Evolutionary conservation across 2,113 vertebrate genomes (phyloP).

Genomic region (Oxyruncus cristatus): DNA sequence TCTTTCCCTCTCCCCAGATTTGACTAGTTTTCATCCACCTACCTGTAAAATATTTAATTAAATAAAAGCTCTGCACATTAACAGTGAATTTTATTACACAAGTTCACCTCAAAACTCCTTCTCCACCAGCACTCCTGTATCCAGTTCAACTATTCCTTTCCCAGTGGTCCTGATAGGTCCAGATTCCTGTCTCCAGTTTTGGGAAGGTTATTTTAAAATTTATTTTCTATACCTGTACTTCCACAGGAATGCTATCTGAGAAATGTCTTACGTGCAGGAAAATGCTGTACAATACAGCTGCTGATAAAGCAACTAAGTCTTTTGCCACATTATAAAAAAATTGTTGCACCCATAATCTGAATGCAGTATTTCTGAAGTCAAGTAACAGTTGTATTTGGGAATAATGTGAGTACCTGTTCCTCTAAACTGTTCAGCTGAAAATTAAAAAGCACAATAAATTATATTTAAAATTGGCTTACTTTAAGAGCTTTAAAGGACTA

Average conservation of each 20-base stretch:
- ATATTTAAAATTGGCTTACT: not conserved
- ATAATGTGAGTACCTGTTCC: not conserved
- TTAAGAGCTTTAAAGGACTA: not conserved
- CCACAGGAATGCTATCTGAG: not conserved
- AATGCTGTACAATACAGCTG: not conserved
- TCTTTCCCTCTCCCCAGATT: not conserved
- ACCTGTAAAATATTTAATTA: not conserved
- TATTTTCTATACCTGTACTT: not conserved
- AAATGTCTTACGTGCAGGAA: not conserved
- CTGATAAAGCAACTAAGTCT: not conserved
- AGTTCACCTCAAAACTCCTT: not conserved
- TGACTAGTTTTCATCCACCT: not conserved
- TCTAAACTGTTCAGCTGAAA: not conserved
- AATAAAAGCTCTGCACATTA: not conserved
- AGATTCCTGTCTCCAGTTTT: not conserved
- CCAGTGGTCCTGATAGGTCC: accelerated
- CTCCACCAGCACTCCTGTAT: not conserved
- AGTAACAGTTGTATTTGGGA: not conserved
- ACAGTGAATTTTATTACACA: not conserved
- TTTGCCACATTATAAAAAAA: not conserved
- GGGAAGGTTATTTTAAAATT: not conserved
- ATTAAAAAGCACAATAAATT: not conserved
- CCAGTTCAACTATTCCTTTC: not conserved
- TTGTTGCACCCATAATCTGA: not conserved
- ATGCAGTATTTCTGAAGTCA: not conserved